A percentile compares a stretch with the other conserved stretches of the same genome.
Evolutionary conservation across 2,113 vertebrate species (phyloP).

Genomic region (Ophiodon elongatus): DNA sequence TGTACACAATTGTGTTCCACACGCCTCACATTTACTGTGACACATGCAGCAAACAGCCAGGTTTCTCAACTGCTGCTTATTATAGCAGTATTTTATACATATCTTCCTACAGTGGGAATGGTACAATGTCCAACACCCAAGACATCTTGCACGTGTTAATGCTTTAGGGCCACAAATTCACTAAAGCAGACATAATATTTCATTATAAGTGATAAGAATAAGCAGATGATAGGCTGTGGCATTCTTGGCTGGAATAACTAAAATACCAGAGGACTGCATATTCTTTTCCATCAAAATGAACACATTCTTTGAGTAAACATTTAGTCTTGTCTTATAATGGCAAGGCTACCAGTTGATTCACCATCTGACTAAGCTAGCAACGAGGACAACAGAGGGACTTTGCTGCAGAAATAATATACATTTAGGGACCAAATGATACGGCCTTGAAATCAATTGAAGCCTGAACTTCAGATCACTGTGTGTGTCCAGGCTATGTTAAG

Average conservation of each 20-base stretch:
- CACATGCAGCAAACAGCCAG: not conserved
- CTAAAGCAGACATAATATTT: not conserved
- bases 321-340: not conserved
- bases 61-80: not conserved
- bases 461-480: not conserved
- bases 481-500: not conserved
- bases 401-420: not conserved
- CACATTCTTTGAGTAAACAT: conserved; percentile 2
- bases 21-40: conserved; percentile 37
- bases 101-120: not conserved
- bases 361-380: not conserved
- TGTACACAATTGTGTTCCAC: conserved; percentile 20
- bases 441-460: not conserved
- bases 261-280: not conserved
- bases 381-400: not conserved
- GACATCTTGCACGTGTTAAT: conserved; percentile 4
- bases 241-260: conserved; percentile 20
- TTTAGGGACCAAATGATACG: not conserved
- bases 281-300: not conserved
- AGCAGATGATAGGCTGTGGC: not conserved
- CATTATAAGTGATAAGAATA: conserved; percentile 1
- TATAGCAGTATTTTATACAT: not conserved
- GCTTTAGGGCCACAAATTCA: not conserved
- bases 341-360: conserved; percentile 9
- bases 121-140: not conserved